Evolutionary conservation across 2,888 invertebrate genomes (phyloP).

Genomic region (Sympetrum striolatum): DNA sequence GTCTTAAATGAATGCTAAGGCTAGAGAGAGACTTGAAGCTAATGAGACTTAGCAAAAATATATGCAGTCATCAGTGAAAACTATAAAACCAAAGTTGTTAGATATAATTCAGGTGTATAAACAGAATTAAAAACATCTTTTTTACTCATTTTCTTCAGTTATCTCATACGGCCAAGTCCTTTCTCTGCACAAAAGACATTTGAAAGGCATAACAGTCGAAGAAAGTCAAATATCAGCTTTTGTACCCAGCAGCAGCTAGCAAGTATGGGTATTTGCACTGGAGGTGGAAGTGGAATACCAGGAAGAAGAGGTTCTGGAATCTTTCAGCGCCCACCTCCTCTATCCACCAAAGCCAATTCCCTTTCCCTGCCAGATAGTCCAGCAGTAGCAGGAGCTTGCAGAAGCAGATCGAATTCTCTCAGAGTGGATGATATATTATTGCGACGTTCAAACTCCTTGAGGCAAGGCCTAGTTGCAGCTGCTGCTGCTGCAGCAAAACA

Average conservation of each 20-base stretch:
- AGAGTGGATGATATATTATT: constrained; percentile 86
- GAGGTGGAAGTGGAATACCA: constrained; percentile 59
- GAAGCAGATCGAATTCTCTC: constrained; percentile 85
- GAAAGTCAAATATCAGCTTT: constrained; percentile 91
- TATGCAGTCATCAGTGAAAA: no score
- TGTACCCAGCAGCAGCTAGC: constrained; percentile 78
- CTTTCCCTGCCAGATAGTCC: constrained; percentile 81
- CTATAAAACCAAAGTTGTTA: no score
- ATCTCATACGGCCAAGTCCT: constrained; percentile 91
- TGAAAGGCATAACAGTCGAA: constrained; percentile 87
- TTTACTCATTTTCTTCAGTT: constrained; percentile 64
- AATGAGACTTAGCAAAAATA: no score
- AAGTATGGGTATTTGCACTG: constrained; percentile 58
- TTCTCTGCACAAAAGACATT: constrained; percentile 95
- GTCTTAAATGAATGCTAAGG: no score
- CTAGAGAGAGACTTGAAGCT: no score
- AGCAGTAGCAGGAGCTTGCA: constrained; percentile 60
- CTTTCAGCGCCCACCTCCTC: constrained; percentile 75
- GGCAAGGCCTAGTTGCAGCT: constrained; percentile 77
- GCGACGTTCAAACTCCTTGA: constrained; percentile 81
- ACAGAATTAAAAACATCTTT: not conserved
- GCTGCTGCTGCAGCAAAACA: constrained; percentile 61
- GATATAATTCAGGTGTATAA: no score
- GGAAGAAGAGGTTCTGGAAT: constrained; percentile 70
- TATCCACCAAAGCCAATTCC: constrained; percentile 87